phyloP scores from a whole-genome alignment of 2,888 invertebrate species.

The Ptycholaimellus sp. region DNA sequence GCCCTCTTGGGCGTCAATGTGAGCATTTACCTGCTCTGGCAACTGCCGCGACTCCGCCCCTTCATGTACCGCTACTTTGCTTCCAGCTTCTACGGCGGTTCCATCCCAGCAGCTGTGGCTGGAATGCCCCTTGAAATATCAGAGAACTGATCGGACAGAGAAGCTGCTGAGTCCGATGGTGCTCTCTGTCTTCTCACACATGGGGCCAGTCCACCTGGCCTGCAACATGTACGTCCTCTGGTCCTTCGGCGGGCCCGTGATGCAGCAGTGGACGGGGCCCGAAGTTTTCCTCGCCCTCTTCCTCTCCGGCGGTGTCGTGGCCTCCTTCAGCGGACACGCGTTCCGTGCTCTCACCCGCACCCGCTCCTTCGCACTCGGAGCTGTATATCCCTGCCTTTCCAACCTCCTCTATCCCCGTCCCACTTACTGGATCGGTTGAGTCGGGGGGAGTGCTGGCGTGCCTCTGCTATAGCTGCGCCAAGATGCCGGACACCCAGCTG shows the following conservation, averaged over 20 bases:
- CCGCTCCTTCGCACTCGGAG: slow-evolving; percentile 61
- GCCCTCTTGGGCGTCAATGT: slow-evolving; percentile 9
- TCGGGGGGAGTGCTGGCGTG: slow-evolving; percentile 84
- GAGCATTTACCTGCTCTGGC: slow-evolving; percentile 13
- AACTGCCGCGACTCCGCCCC: slow-evolving; percentile 10
- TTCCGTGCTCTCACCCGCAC: slow-evolving; percentile 47
- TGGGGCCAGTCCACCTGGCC: slow-evolving; percentile 55
- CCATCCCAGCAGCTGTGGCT: background rate
- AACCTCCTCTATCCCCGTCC: background rate
- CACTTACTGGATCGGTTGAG: slow-evolving; percentile 38
- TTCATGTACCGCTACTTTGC: slow-evolving; percentile 20
- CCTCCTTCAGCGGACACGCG: slow-evolving; percentile 57
- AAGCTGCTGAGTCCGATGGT: no score
- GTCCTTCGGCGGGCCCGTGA: slow-evolving; percentile 42
- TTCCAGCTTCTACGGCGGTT: slow-evolving; percentile 11
- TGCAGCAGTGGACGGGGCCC: slow-evolving; percentile 12
- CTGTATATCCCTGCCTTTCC: slow-evolving; percentile 40
- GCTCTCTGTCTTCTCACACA: slow-evolving; percentile 79
- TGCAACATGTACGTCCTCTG: slow-evolving; percentile 89
- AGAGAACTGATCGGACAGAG: no score
- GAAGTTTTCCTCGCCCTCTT: slow-evolving; percentile 60
- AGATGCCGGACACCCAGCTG: slow-evolving; percentile 63
- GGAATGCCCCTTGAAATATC: no score
- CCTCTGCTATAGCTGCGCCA: slow-evolving; percentile 57
- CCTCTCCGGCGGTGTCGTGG: slow-evolving; percentile 43